Evolutionary conservation across 2,888 invertebrate genomes (phyloP).

Genomic region (Harpalus rubripes): DNA sequence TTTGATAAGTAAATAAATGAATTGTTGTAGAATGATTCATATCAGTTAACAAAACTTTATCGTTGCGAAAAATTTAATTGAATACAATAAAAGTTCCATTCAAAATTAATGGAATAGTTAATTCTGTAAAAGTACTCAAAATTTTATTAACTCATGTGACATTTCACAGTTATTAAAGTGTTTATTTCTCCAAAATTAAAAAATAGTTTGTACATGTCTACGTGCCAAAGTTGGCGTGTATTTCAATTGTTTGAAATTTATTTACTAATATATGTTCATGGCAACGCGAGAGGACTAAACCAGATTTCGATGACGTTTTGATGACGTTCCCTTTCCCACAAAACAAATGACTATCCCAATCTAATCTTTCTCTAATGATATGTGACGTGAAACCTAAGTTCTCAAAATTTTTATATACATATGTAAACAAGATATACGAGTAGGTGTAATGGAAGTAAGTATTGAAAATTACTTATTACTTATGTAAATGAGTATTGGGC

Average conservation of each 20-base stretch:
- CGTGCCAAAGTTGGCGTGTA: conserved; percentile 18
- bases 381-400: not conserved
- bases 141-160: not conserved
- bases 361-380: conserved; percentile 20
- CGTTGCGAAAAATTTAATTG: not conserved
- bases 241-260: conserved; percentile 12
- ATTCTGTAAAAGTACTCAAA: not conserved
- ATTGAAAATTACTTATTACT: not conserved
- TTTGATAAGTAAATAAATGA: not conserved
- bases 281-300: conserved; percentile 22
- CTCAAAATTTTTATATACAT: not conserved
- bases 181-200: conserved; percentile 22
- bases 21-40: not conserved
- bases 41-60: not conserved
- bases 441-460: too few species aligned
- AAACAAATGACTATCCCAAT: conserved; percentile 25
- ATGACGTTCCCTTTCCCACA: not conserved
- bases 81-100: not conserved
- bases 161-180: conserved; percentile 23
- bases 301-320: conserved; percentile 26
- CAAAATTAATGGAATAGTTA: not conserved
- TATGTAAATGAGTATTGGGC: not conserved
- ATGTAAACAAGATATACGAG: not conserved
- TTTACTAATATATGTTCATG: not conserved
- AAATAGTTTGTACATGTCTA: conserved; percentile 27